Conservation (phyloP, 2,888 invertebrate species). For the Xestia ashworthii region DNA sequence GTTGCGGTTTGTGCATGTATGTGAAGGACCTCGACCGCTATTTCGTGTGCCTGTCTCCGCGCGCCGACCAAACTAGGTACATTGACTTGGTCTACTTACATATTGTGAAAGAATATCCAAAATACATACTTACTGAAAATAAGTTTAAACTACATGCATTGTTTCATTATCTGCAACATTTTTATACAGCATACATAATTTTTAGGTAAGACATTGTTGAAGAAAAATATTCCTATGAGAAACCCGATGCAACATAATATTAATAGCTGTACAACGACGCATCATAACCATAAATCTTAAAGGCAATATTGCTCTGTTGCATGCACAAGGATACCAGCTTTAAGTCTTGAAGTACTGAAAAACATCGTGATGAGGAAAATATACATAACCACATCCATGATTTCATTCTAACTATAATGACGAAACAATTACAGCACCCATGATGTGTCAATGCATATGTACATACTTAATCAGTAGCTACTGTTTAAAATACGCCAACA, state of each 20-base stretch:
- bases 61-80: conserved; percentile 66
- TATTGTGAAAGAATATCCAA: conserved; percentile 46
- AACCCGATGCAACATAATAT: conserved; percentile 13
- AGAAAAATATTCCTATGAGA: conserved; percentile 16
- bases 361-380: conserved; percentile 56
- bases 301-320: conserved; percentile 27
- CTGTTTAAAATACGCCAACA: conserved; percentile 7
- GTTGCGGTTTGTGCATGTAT: conserved; percentile 73
- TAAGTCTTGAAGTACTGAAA: conserved; percentile 45
- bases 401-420: conserved; percentile 45
- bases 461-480: conserved; percentile 29
- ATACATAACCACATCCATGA: conserved; percentile 17
- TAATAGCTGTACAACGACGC: conserved; percentile 13
- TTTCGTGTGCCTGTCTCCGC: conserved; percentile 75
- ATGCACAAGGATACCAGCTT: conserved; percentile 42
- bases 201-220: conserved; percentile 1
- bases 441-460: conserved; percentile 44
- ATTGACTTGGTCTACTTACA: conserved; percentile 58
- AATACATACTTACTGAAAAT: conserved; percentile 25
- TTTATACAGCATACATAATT: not conserved
- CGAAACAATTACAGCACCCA: conserved; percentile 28
- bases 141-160: not conserved
- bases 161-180: not conserved
- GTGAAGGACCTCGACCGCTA: conserved; percentile 86
- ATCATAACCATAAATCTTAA: conserved; percentile 42